Percentiles rank a stretch among this genome's conserved stretches.
phyloP scores from a whole-genome alignment of 1,140 invertebrate genomes.

The Trichomalopsis sarcophagae region DNA sequence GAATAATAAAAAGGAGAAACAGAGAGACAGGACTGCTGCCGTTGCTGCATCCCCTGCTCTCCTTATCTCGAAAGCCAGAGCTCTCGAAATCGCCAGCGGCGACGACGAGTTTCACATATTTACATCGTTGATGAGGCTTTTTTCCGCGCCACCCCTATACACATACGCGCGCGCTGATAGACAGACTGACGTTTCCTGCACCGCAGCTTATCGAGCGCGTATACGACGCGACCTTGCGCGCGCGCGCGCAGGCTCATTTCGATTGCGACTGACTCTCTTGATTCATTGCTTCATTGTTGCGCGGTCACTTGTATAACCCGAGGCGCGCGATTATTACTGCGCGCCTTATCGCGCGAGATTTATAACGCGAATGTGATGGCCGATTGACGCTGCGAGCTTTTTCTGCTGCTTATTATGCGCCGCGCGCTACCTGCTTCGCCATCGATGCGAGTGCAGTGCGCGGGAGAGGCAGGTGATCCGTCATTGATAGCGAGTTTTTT shows the following conservation, averaged over 20 bases:
- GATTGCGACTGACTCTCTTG: not conserved
- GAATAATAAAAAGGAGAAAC: not conserved
- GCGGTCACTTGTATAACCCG: not conserved
- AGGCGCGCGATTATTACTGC: not conserved
- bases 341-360: not conserved
- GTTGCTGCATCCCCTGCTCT: too few species aligned
- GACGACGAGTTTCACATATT: not conserved
- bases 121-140: not conserved
- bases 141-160: not conserved
- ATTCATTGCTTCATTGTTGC: constrained; percentile 4
- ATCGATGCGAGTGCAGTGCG: not conserved
- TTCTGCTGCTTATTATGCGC: not conserved
- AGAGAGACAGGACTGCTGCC: too few species aligned
- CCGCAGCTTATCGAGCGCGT: not conserved
- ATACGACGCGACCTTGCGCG: constrained; percentile 15
- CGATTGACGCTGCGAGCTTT: not conserved
- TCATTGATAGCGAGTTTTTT: too few species aligned
- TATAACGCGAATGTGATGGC: not conserved
- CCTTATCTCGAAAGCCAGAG: not conserved
- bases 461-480: not conserved
- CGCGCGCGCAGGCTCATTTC: not conserved
- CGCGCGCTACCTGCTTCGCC: not conserved
- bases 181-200: constrained; percentile 41
- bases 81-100: not conserved
- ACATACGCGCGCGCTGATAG: constrained; percentile 3